Base-by-base conservation (phyloP, 2,113 vertebrate species). In the Todiramphus chloris region DNA sequence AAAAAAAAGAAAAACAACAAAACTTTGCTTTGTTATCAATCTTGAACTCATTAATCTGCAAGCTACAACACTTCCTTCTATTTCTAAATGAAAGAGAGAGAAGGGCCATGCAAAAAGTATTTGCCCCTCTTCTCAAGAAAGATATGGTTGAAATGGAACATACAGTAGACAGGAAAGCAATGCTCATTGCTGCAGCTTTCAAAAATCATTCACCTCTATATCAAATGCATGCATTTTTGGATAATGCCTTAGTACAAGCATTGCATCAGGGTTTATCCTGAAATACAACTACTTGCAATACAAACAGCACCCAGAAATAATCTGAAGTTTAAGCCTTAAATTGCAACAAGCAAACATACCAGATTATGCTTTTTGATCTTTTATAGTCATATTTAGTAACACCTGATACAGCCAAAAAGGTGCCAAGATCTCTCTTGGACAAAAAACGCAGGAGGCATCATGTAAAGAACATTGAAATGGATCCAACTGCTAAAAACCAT, bases 241-340 rank as follows among this genome's bases (percentile, higher is more conserved):
- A 13, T 48, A 51, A 58, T 5, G 13, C 12, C 25, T 75, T 28
- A 27, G 15, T 9, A 59, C 43, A 87, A 81, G 59, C 14, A 62
- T 0, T 1, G 0, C 48, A 84, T 24, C 16, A 44, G 17, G 7
- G 3, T 58, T 80, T 60, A 66, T 25, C 59, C 60, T 75, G 31
- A 64, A 33, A 90, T 28, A 8, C 15, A 75, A 19, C 23, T 53
- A 50, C 13, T 78, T 56, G 16, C 2, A 90, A 31, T 21, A 55
- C 13, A 33, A 87, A 68, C 4, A 58, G 31, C 23, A 70, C 53
- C 19, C 14, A 75, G 24, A 78, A 91, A 43, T 24, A 79, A 64
- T 43, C 4, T 23, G 35, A 60, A 63, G 1, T 56, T 35, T 53
- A 44, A 90, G 13, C 30, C n/a, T 27, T 75, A 19, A 90, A 88